Evolutionary conservation across 2,797 vertebrate species (phyloP), one percentile per base, ranked within the genome.

Genomic region (Phalanger gymnotis): DNA sequence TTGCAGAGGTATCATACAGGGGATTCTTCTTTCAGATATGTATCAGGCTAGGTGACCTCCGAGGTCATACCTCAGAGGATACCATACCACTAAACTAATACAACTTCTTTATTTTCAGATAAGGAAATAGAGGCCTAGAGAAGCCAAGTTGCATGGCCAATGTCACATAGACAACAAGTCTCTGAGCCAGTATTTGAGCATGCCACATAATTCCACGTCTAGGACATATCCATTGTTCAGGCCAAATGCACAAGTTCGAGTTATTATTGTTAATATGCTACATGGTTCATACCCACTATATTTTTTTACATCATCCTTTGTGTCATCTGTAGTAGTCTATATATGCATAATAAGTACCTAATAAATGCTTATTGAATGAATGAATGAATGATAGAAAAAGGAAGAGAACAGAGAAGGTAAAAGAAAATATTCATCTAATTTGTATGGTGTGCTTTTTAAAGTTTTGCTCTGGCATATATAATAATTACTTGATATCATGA

Each of bases 401-500:
- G 95, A 97, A 96, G 96, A 53, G 92, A 97, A 90, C 89, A 52
- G 73, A 53, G 56, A 81, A 55, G 58, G 57, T 58, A 93, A 92
- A 56, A 94, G 95, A 92, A 94, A 73, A 25, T 0, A 10, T 31
- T 90, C 73, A 89, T 97, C 95, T 97, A 96, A 98, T 97, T 98
- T 97, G 95, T 96, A 93, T 91, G 92, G 92, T 98, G 97, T 90
- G 94, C 95, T 91, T 96, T 96, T 94, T 96, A 96, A n/a, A 97
- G 96, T 93, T 90, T 27, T 53, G 87, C 58, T 97, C 96, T 95
- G 95, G 97, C 51, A 54, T 89, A 53, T 52, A 30, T 28, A 55
- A 93, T 95, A 98, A 95, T 97, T 97, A 97, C 96, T 92, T 94
- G 91, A 61, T 91, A 97, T 97, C 94, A 96, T 97, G 95, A 95